Conservation (phyloP, 1,140 invertebrate species). For the Chlorops oryzae region DNA sequence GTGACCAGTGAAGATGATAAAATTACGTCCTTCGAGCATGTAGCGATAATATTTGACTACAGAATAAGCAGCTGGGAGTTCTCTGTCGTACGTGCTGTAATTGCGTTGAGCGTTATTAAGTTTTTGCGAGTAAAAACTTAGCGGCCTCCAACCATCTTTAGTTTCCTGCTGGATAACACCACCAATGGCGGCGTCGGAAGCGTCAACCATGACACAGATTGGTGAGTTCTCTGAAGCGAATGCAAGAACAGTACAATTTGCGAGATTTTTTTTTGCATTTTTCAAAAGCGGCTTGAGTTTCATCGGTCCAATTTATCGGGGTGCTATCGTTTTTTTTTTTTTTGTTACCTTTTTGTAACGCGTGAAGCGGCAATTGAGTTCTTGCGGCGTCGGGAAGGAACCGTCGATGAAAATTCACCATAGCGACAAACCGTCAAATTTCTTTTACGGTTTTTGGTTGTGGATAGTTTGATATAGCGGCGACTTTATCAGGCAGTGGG, state of each 20-base stretch:
- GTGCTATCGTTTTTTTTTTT: no score
- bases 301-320: no score
- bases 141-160: background rate
- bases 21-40: conserved; percentile 31
- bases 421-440: background rate
- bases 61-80: background rate
- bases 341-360: background rate
- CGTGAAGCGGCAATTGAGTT: background rate
- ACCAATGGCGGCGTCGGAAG: background rate
- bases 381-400: background rate
- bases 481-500: background rate
- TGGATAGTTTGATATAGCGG: background rate
- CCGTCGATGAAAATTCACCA: background rate
- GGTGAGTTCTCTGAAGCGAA: background rate
- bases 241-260: background rate
- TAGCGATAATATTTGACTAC: conserved; percentile 24
- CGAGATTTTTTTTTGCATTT: background rate
- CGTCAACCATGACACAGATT: background rate
- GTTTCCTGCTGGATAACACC: background rate
- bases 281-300: background rate
- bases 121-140: background rate
- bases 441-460: background rate
- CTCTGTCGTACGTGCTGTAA: background rate
- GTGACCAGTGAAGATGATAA: conserved; percentile 34
- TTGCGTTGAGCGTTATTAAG: background rate